Base-by-base conservation (phyloP, 2,113 vertebrate species). In the Platichthys flesus region DNA sequence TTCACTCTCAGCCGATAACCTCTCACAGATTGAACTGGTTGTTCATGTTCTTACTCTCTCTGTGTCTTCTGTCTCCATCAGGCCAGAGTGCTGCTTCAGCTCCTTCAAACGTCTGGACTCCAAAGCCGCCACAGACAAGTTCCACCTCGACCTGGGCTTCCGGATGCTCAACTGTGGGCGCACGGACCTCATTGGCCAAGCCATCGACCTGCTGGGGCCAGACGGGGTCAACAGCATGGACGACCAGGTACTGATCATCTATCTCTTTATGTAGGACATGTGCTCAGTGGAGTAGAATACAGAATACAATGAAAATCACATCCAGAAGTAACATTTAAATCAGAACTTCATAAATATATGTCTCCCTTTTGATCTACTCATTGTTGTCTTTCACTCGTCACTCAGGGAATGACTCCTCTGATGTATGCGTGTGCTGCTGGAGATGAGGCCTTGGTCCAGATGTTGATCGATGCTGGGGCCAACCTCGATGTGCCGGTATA, bases 361-460 rank as follows among this genome's bases (percentile, higher is more conserved):
- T 55, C 13, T 62, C 49, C 40, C 47, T 10, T 76, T 35, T 69
- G 26, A 69, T 74, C 31, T 31, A 31, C 31, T 55, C 24, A 35
- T 58, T 31, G 49, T n/a, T 4, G 1, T 16, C 45, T 26, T 24
- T 5, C 79, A 23, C 49, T 42, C 55, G 9, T 73, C 69, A 15
- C 74, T 2, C 93, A 99, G 98, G 89, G 98, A 12, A 96, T 99
- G 97, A 99, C 98, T 4, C 97, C 98, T 0, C 93, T 99, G 35
- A 99, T 99, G 98, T 99, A 99, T 0, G 97, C 98, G 85, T 99
- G 98, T 40, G 96, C 97, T 47, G 96, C 96, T 40, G 98, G 98
- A 88, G 98, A 99, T 4, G 98, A 99, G 85, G 98, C 98, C 45
- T 95, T 99, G 87, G 98, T 99, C 72, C 98, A 99, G 90, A 99